A percentile compares a stretch with the other conserved stretches of the same genome.
These are phyloP conservation scores for Varanus komodoensis DNA, from an alignment of 2,113 vertebrate genomes.

Conservation along the genomic window DNA sequence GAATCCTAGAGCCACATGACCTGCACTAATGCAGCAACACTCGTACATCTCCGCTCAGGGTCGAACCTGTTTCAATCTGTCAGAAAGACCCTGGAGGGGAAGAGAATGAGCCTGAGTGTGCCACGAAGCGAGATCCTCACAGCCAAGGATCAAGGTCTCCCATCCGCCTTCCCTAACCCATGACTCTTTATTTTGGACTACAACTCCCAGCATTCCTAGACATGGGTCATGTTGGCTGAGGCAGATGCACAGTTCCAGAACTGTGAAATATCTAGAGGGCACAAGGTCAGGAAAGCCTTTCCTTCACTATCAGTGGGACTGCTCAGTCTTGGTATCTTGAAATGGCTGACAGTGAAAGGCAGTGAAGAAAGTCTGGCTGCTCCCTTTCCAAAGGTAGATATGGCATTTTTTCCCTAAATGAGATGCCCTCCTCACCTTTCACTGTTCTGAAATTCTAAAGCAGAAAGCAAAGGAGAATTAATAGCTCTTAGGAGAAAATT, in stretches of 20 bases:
- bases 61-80: not conserved
- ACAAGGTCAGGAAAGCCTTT: no score
- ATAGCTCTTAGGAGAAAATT: not conserved
- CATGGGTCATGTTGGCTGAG: no score
- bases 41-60: not conserved
- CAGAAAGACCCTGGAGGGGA: not conserved
- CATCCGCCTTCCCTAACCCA: not conserved
- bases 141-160: not conserved
- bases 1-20: constrained; percentile 21
- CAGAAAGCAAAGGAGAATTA: not conserved
- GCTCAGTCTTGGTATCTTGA: not conserved
- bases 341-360: not conserved
- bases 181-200: no score
- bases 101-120: not conserved
- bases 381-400: no score
- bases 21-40: not conserved
- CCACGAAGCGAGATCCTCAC: not conserved
- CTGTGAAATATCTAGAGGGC: no score
- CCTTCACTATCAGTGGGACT: not conserved
- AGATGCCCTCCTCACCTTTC: not conserved
- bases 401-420: not conserved
- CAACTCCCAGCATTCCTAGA: no score
- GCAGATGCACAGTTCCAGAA: no score
- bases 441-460: not conserved
- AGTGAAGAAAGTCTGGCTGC: not conserved